A percentile compares a stretch with the other conserved stretches of the same genome.
Conservation (phyloP, 2,113 vertebrate species). For the Varanus komodoensis region DNA sequence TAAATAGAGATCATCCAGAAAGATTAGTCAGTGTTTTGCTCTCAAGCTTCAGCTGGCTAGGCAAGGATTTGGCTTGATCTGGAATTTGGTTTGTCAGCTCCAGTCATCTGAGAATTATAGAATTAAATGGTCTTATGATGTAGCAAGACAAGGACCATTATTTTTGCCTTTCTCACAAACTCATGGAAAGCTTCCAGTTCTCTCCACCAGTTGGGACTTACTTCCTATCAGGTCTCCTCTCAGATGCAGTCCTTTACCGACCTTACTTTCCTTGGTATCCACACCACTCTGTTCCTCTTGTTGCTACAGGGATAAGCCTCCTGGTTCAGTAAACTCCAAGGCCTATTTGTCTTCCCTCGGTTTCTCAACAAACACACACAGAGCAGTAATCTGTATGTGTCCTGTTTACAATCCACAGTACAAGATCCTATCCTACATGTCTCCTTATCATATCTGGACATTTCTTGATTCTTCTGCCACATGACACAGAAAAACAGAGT, state of each 20-base stretch:
- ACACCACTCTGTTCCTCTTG: background rate
- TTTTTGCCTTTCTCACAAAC: constrained; percentile 29
- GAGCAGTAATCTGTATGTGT: background rate
- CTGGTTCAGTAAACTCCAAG: background rate
- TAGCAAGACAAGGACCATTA: constrained; percentile 35
- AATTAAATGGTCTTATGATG: constrained; percentile 45
- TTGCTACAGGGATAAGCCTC: background rate
- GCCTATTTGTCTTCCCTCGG: background rate
- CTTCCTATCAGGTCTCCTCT: background rate
- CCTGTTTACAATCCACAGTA: background rate
- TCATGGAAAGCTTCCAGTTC: constrained; percentile 25
- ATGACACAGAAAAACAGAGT: background rate
- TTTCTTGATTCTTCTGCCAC: background rate
- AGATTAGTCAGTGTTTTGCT: constrained; percentile 33
- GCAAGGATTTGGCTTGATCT: constrained; percentile 26
- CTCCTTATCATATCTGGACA: background rate
- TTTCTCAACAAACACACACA: background rate
- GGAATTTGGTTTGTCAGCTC: constrained; percentile 24
- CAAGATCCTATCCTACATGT: background rate
- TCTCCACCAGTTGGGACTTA: background rate
- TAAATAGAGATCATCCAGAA: constrained; percentile 46
- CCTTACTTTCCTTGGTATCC: background rate
- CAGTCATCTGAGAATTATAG: constrained; percentile 31
- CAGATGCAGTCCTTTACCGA: background rate
- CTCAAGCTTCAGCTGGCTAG: constrained; percentile 14